Conservation (phyloP, 2,888 invertebrate species). For the Calephelis perditalis region DNA sequence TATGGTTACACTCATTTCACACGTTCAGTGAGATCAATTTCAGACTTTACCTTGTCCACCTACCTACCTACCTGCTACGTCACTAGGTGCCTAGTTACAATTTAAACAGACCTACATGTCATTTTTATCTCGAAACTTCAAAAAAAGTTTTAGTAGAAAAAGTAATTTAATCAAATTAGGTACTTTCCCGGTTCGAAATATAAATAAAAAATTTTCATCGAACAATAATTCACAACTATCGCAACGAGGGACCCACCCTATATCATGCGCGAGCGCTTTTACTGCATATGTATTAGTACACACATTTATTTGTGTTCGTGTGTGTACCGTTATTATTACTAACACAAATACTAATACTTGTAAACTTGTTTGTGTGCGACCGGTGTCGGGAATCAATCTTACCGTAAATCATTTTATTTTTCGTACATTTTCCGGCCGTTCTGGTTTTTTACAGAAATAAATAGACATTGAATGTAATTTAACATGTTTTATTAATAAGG, state of each 20-base stretch:
- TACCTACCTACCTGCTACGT: too few species aligned
- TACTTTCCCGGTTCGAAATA: too few species aligned
- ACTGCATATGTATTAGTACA: slow-evolving; percentile 44
- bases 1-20: too few species aligned
- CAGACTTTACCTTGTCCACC: too few species aligned
- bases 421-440: slow-evolving; percentile 50
- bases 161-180: too few species aligned
- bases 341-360: slow-evolving; percentile 44
- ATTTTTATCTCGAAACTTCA: too few species aligned
- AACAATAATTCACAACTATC: slow-evolving; percentile 30
- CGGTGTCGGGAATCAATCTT: slow-evolving; percentile 43
- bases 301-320: slow-evolving; percentile 34
- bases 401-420: slow-evolving; percentile 49
- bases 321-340: slow-evolving; percentile 57
- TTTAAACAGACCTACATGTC: too few species aligned
- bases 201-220: background rate
- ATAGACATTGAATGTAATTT: slow-evolving; percentile 29
- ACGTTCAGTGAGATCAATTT: too few species aligned
- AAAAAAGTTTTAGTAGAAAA: too few species aligned
- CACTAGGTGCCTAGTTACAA: too few species aligned
- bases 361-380: slow-evolving; percentile 42
- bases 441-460: slow-evolving; percentile 27
- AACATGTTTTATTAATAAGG: slow-evolving; percentile 41
- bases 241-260: slow-evolving; percentile 39
- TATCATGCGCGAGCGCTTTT: slow-evolving; percentile 53